Base-by-base conservation (phyloP, 2,888 invertebrate species). In the Drosophila histrio region DNA sequence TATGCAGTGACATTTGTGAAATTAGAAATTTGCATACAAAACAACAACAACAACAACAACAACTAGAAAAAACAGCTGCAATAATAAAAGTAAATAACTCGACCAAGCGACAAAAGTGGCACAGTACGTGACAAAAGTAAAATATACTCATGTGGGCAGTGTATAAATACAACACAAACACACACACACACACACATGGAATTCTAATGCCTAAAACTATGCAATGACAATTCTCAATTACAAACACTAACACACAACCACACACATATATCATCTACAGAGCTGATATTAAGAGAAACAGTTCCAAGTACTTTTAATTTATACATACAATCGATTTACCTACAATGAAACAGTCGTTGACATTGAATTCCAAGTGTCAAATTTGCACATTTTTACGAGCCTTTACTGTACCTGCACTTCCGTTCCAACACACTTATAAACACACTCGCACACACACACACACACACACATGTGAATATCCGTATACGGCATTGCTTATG, bases 1-100 rank as follows among this genome's bases (percentile, higher is more conserved):
- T 72, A 77, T 85, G 69, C 79, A 77, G 54, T 73, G 87, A 77
- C 83, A 82, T 87, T 86, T 87, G 60, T 75, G 79, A 82, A 83
- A 87, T 84, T 84, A 79, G 77, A 70, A 85, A 69, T 72, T 73
- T 71, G 63, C 72, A 74, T 59, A 60, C 21, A 66, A 61, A 30
- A 44, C 41, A 38, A 46, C 13, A 46, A 34, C 17, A 53, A 32
- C 44, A 17, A 46, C 13, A 53, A 39, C 22, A 43, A 26, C 15
- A 67, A 17, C 52, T 17, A 57, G 41, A 66, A 46, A 41, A 58
- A 58, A 38, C 34, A 68, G 38, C 49, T 54, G 53, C 78, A 60
- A 64, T 56, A 47, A 56, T 60, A 68, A 72, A 73, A 74, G 71
- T 79, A 83, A 87, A 86, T 72, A 82, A 77, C 69, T 79, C 68